Conservation (phyloP, 1,140 invertebrate species). For the Brachionus manjavacas region DNA sequence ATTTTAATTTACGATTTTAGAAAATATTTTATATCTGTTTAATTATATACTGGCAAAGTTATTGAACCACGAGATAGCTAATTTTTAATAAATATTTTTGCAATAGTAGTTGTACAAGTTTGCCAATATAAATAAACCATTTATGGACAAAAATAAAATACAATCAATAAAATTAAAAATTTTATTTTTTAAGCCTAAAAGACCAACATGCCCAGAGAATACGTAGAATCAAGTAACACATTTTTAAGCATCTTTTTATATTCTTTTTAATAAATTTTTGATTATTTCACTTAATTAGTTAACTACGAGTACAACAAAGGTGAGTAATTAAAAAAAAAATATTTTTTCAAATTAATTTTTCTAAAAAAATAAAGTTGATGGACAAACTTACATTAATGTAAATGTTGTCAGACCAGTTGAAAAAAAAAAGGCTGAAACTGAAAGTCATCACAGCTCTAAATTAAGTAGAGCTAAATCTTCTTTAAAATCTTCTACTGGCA, state of each 20-base stretch:
- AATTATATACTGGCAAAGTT: not conserved
- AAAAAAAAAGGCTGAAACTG: not conserved
- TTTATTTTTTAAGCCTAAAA: not conserved
- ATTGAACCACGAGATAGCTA: not conserved
- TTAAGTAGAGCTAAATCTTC: not conserved
- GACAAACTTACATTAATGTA: conserved; percentile 22
- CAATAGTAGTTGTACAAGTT: not conserved
- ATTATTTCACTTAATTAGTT: not conserved
- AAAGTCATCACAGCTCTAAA: not conserved
- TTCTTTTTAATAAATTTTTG: not conserved
- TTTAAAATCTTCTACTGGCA: not conserved
- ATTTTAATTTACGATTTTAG: not conserved
- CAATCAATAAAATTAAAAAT: not conserved
- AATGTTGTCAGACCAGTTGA: not conserved
- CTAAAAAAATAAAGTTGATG: not conserved
- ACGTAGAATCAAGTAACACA: conserved; percentile 10
- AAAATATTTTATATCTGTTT: not conserved
- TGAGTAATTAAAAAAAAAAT: not conserved
- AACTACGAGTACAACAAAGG: conserved; percentile 25
- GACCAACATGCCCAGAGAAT: not conserved
- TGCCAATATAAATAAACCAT: not conserved
- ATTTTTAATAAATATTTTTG: not conserved
- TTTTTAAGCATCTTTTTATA: not conserved
- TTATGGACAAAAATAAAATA: not conserved
- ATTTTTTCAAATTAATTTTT: not conserved